phyloP scores from a whole-genome alignment of 2,888 invertebrate genomes.

The Calameuta filiformis region DNA sequence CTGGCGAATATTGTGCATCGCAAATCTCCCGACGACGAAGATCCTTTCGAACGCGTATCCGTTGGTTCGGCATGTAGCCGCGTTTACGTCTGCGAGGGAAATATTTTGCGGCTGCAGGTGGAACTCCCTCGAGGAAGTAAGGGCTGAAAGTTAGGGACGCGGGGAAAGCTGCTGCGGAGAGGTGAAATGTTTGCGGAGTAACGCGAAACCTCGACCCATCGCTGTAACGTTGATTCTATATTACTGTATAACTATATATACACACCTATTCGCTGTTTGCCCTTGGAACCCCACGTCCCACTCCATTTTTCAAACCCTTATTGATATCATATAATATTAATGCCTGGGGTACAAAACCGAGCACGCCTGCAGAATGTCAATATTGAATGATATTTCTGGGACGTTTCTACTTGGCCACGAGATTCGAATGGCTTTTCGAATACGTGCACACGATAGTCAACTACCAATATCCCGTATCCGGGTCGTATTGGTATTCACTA shows the following conservation, averaged over 20 bases:
- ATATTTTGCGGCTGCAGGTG: neutral
- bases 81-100: neutral
- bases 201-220: constrained; percentile 55
- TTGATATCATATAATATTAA: constrained; percentile 59
- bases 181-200: constrained; percentile 59
- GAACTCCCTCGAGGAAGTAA: neutral
- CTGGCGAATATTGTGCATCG: neutral
- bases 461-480: neutral
- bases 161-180: constrained; percentile 29
- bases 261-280: constrained; percentile 40
- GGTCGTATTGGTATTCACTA: neutral
- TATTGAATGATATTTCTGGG: constrained; percentile 30
- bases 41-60: neutral
- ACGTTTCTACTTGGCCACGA: neutral
- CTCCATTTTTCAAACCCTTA: constrained; percentile 47
- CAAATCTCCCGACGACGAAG: neutral
- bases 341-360: constrained; percentile 51
- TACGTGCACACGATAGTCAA: neutral
- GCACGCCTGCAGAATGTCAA: constrained; percentile 53
- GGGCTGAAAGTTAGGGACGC: neutral
- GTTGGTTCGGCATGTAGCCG: neutral
- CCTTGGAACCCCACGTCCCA: constrained; percentile 26
- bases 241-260: neutral
- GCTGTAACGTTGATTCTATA: constrained; percentile 11
- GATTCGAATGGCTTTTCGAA: neutral